Evolutionary conservation across 1,140 invertebrate species (phyloP).

Genomic region (Asobara japonica): DNA sequence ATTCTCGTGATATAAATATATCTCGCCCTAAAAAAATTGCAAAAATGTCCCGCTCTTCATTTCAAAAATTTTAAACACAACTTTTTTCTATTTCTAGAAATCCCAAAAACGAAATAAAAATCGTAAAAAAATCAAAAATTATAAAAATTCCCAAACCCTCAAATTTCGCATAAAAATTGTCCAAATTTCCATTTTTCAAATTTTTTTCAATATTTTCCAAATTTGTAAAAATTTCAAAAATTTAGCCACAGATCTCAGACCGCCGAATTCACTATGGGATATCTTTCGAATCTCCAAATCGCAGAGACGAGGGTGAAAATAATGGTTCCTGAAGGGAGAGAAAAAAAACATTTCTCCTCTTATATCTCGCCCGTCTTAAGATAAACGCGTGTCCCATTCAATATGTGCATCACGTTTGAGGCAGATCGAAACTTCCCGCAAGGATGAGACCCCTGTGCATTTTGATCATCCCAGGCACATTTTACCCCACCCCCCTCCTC

Average conservation of each 20-base stretch:
- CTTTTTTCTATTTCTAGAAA: no score
- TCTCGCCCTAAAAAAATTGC: no score
- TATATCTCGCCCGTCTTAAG: background rate
- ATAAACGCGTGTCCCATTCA: conserved; percentile 35
- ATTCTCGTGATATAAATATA: no score
- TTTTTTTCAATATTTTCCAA: no score
- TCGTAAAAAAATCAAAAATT: no score
- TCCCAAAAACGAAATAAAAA: no score
- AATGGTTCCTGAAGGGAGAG: background rate
- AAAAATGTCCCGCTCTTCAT: no score
- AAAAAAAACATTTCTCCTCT: conserved; percentile 25
- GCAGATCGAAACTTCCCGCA: conserved; percentile 36
- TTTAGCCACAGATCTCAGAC: background rate
- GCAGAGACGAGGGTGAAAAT: background rate
- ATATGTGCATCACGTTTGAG: conserved; percentile 41
- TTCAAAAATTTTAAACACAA: no score
- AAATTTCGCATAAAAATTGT: background rate
- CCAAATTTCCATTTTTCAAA: background rate
- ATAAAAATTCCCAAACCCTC: background rate
- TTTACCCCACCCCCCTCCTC: conserved; percentile 2
- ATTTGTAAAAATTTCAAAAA: background rate
- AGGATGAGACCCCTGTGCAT: conserved; percentile 27
- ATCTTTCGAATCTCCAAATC: background rate
- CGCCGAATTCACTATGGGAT: background rate
- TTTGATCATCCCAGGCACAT: conserved; percentile 25